Base-by-base conservation (phyloP, 2,888 invertebrate species). In the Yponomeuta malinellus region DNA sequence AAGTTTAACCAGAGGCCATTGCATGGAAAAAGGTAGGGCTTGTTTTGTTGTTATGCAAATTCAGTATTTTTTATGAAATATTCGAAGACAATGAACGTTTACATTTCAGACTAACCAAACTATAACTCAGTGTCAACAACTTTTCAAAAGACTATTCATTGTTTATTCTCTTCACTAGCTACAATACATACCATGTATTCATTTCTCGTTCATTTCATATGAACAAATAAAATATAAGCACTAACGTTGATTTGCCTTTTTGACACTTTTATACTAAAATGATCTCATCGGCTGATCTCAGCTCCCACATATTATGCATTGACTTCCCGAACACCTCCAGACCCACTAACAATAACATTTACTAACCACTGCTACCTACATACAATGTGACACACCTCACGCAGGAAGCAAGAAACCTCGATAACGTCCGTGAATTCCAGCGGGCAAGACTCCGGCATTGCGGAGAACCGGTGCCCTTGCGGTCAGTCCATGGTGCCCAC, bases 361-460 rank as follows among this genome's bases (percentile, higher is more conserved):
- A 52, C 52, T 52, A 52, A 52, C 52, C 52, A 52, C 12, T 12
- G 12, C 52, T 2, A 52, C 5, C 52, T 12, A 52, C 52, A 52
- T 52, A 52, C 75, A 76, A 74, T 74, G 29, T 23, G 75, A 72
- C 48, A 48, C 70, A 65, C 33, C 23, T 48, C 31, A 78, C 78
- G 74, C 85, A 91, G 91, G 88, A 90, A 89, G 78, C 89, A 89
- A 75, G 96, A 96, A 85, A 95, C 95, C 71, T 96, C 96, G 74
- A 94, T 96, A 86, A 95, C 96, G 78, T 96, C 96, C 75, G 93
- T 96, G 78, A 96, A 96, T 92, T 96, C 96, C 77, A 96, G 96
- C 80, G 96, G 96, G 23, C 95, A 96, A 82, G 96, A 96, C 88
- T 96, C 96, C 69, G 96, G 96, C 71, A 96, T 96, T 75, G 96